These are phyloP conservation scores for Chrysemys picta DNA, from an alignment of 2,113 vertebrate species.

Conservation along the genomic window DNA sequence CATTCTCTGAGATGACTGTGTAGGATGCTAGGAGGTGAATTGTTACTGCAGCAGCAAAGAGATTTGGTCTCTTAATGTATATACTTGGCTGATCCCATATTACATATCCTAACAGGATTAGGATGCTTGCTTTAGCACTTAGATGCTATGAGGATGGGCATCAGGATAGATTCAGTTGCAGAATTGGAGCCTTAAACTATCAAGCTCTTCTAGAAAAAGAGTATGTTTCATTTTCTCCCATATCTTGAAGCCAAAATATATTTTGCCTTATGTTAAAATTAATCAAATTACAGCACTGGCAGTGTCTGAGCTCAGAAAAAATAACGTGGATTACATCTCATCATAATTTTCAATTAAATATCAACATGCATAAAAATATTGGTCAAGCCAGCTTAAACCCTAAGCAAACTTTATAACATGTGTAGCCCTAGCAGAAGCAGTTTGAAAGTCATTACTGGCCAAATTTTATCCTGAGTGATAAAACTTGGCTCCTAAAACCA, in stretches of 20 bases:
- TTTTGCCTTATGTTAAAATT: slow-evolving; percentile 60
- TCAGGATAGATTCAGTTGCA: background rate
- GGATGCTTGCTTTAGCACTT: background rate
- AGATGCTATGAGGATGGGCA: background rate
- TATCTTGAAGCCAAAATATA: slow-evolving; percentile 38
- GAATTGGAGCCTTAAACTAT: background rate
- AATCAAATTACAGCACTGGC: slow-evolving; percentile 53
- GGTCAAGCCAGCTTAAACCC: slow-evolving; percentile 28
- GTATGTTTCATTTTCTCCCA: slow-evolving; percentile 7
- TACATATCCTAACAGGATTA: fast-evolving
- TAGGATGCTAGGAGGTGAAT: background rate
- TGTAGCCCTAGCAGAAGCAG: slow-evolving; percentile 23
- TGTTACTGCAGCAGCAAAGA: background rate
- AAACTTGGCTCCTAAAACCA: background rate
- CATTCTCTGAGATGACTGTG: fast-evolving
- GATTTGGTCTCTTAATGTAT: fast-evolving
- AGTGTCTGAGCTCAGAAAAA: slow-evolving; percentile 57
- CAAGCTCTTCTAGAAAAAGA: slow-evolving; percentile 16
- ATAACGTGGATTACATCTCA: slow-evolving; percentile 53
- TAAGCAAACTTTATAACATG: slow-evolving; percentile 4
- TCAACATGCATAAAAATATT: slow-evolving; percentile 32
- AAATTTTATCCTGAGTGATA: background rate
- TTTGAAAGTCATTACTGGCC: background rate
- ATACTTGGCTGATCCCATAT: background rate
- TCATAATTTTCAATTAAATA: slow-evolving; percentile 68